Conservation (phyloP, 1,140 invertebrate species). For the Melipona quadrifasciata region DNA sequence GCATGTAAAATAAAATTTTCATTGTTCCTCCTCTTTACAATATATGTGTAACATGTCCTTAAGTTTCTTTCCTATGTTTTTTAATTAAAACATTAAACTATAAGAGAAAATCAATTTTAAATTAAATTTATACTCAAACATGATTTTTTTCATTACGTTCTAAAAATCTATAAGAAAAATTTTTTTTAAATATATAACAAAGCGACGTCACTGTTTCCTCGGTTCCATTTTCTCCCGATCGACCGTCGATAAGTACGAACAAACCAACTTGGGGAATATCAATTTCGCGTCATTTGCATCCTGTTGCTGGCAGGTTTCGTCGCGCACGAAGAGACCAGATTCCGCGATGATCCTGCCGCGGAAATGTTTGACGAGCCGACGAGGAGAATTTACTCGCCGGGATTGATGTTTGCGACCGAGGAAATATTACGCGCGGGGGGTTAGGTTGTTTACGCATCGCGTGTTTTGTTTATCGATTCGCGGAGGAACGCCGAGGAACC, state of each 20-base stretch:
- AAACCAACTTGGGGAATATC: neutral
- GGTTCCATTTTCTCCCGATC: neutral
- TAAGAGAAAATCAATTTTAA: too few species aligned
- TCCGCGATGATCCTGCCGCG: neutral
- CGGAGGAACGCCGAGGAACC: neutral
- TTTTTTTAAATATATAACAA: too few species aligned
- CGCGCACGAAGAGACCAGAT: neutral
- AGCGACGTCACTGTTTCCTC: too few species aligned
- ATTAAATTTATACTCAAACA: too few species aligned
- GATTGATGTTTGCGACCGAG: constrained; percentile 32
- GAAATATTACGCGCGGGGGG: constrained; percentile 17
- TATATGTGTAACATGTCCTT: too few species aligned
- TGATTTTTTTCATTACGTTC: too few species aligned
- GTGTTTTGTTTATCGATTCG: constrained; percentile 37
- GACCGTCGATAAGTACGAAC: neutral
- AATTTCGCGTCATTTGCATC: neutral
- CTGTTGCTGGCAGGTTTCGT: neutral
- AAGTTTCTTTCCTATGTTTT: neutral
- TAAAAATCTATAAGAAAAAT: too few species aligned
- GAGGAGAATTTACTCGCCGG: constrained; percentile 13
- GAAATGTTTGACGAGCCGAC: constrained; percentile 1
- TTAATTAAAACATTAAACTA: too few species aligned
- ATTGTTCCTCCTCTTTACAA: neutral
- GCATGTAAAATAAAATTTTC: neutral
- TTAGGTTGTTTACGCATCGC: constrained; percentile 25